Conservation (phyloP, 2,888 invertebrate genomes). For the Ligdia adustata region DNA sequence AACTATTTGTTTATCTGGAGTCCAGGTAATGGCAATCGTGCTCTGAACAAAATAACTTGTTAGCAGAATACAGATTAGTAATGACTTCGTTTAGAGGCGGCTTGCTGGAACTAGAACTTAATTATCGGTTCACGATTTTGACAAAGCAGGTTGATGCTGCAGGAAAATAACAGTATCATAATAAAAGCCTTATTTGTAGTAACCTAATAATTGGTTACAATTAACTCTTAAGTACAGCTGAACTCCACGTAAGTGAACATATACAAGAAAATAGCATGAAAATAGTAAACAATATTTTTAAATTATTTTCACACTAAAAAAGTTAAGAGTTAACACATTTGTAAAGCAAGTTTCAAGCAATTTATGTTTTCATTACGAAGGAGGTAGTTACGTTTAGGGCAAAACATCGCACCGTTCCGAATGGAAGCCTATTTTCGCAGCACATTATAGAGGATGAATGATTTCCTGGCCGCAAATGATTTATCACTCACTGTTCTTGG, state of each 20-base stretch:
- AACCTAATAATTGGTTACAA: no score
- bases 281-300: not conserved
- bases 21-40: conserved; percentile 57
- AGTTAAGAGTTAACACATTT: conserved; percentile 3
- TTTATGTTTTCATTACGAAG: conserved; percentile 50
- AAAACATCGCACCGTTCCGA: conserved; percentile 58
- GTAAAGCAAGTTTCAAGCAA: conserved; percentile 27
- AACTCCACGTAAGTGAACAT: no score
- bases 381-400: conserved; percentile 54
- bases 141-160: conserved; percentile 19
- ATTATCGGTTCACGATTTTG: conserved; percentile 56
- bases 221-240: not conserved
- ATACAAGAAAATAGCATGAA: no score
- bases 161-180: conserved; percentile 6
- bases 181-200: no score
- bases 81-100: conserved; percentile 31
- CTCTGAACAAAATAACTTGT: conserved; percentile 56
- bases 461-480: conserved; percentile 80
- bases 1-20: conserved; percentile 20
- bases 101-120: conserved; percentile 46
- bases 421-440: conserved; percentile 82
- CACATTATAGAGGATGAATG: conserved; percentile 82
- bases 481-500: conserved; percentile 64
- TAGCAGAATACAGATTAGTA: conserved; percentile 42
- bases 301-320: not conserved